These are phyloP conservation scores for Erpetoichthys calabaricus DNA, from an alignment of 2,797 vertebrate species.

Conservation along the genomic window DNA sequence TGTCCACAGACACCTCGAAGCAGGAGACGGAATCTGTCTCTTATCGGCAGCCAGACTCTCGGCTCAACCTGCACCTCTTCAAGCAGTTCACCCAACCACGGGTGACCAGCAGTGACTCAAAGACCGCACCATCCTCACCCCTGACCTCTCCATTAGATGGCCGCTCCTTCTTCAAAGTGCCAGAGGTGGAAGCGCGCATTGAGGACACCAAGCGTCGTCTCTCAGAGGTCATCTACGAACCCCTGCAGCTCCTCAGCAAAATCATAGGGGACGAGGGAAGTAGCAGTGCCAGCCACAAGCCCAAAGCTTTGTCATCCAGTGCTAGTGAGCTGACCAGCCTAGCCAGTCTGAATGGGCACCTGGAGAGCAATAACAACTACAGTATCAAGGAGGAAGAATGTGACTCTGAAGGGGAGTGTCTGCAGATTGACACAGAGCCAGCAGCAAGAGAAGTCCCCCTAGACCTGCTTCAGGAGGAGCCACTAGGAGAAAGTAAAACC, in stretches of 20 bases:
- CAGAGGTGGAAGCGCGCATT: slow-evolving; percentile 88
- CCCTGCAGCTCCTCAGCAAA: slow-evolving; percentile 86
- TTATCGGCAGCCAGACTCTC: slow-evolving; percentile 65
- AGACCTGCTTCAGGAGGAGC: slow-evolving; percentile 13
- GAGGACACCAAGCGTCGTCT: slow-evolving; percentile 92
- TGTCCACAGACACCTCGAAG: slow-evolving; percentile 80
- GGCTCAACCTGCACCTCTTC: slow-evolving; percentile 85
- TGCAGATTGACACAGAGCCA: slow-evolving; percentile 28
- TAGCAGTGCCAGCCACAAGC: slow-evolving; percentile 59
- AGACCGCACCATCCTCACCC: slow-evolving; percentile 85
- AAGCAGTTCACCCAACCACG: slow-evolving; percentile 90
- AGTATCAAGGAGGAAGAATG: slow-evolving; percentile 92
- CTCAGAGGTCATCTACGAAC: slow-evolving; percentile 87
- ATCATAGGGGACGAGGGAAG: slow-evolving; percentile 85
- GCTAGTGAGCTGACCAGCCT: slow-evolving; percentile 76
- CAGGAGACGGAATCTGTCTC: slow-evolving; percentile 60
- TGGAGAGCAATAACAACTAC: slow-evolving; percentile 81
- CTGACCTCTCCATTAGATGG: slow-evolving; percentile 70
- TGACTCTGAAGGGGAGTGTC: slow-evolving; percentile 55
- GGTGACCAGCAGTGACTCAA: slow-evolving; percentile 65
- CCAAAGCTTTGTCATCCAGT: slow-evolving; percentile 80
- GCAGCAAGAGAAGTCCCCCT: slow-evolving; percentile 16
- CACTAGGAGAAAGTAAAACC: slow-evolving; percentile 28
- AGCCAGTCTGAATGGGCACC: slow-evolving; percentile 57
- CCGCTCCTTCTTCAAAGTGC: slow-evolving; percentile 89